phyloP scores from a whole-genome alignment of 2,113 vertebrate species.

The Callipepla squamata region DNA sequence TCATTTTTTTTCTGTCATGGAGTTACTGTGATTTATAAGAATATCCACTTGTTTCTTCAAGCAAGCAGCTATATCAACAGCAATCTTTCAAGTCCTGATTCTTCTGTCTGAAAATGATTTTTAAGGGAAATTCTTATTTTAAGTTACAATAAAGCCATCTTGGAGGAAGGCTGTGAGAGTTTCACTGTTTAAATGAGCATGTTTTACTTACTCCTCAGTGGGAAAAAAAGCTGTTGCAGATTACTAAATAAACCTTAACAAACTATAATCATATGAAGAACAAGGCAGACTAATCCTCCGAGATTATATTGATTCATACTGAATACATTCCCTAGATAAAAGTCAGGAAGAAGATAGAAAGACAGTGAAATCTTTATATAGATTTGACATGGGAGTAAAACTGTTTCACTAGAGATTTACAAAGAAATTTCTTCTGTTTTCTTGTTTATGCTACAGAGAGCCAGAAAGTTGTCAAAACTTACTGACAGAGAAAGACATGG shows the following conservation, averaged over 20 bases:
- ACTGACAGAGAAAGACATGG: neutral
- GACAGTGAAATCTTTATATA: neutral
- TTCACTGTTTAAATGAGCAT: neutral
- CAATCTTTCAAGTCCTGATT: neutral
- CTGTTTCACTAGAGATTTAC: neutral
- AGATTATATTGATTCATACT: neutral
- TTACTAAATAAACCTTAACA: neutral
- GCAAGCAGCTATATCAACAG: neutral
- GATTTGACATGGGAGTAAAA: neutral
- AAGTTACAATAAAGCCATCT: neutral
- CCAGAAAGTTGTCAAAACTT: neutral
- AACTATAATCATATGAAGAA: neutral
- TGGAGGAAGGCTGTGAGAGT: neutral
- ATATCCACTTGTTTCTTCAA: neutral
- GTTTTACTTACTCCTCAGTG: neutral
- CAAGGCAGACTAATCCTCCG: neutral
- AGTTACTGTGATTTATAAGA: neutral
- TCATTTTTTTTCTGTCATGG: rapidly evolving
- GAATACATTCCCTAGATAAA: neutral
- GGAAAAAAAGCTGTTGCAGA: neutral
- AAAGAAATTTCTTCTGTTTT: neutral
- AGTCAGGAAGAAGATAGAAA: neutral
- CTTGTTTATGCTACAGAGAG: neutral
- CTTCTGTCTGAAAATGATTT: neutral
- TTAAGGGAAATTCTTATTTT: neutral